Percentiles rank a stretch among this genome's conserved stretches.
Conservation (phyloP, 2,797 vertebrate genomes). For the Todus mexicanus region DNA sequence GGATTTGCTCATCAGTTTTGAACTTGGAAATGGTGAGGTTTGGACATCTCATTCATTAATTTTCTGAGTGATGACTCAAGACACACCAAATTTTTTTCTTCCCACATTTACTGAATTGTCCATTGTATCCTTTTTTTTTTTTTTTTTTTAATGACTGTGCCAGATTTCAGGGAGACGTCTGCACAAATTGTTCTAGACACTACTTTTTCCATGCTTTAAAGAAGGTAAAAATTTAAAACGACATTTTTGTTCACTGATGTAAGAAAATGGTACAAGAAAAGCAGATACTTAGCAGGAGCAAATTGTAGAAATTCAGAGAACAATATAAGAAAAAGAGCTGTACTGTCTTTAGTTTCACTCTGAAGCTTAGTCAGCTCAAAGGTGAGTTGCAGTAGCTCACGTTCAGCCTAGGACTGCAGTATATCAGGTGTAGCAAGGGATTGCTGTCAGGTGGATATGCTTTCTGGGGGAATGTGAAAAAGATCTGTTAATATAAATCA, state of each 20-base stretch:
- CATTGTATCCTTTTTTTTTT: not conserved
- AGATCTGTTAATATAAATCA: not conserved
- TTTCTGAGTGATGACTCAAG: constrained; percentile 49
- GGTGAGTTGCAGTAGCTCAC: not conserved
- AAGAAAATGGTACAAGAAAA: not conserved
- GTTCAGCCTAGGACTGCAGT: not conserved
- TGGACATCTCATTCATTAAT: constrained; percentile 39
- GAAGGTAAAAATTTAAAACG: not conserved
- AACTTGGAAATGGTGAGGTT: constrained; percentile 20
- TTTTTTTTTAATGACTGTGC: constrained; percentile 10
- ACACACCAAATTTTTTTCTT: constrained; percentile 32
- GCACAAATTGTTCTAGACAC: constrained; percentile 37
- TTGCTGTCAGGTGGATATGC: not conserved
- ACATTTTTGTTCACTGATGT: constrained; percentile 20
- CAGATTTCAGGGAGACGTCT: constrained; percentile 60
- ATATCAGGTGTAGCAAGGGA: accelerated
- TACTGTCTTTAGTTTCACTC: not conserved
- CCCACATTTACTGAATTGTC: constrained; percentile 51
- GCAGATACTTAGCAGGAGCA: not conserved
- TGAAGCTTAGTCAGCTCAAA: not conserved
- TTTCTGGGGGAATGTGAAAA: not conserved
- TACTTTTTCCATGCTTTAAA: constrained; percentile 48
- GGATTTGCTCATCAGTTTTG: constrained; percentile 26
- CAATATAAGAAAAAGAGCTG: not conserved
- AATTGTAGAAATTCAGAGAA: constrained; percentile 38